phyloP scores from a whole-genome alignment of 2,888 invertebrate species.

The Macaria liturata region DNA sequence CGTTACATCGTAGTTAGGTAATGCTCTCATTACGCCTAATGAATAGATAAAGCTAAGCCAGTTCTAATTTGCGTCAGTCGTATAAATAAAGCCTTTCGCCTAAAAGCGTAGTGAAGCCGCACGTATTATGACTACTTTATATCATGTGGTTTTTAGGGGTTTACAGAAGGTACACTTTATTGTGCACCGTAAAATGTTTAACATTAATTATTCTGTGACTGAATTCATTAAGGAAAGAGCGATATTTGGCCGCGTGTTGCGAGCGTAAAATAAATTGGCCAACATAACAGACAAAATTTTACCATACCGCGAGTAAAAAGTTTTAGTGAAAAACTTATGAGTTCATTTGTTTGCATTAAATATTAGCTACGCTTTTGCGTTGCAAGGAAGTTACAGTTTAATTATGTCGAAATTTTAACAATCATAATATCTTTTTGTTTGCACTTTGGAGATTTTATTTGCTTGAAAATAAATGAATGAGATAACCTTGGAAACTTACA shows the following conservation, averaged over 20 bases:
- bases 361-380: too few relatives aligned
- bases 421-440: too few relatives aligned
- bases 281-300: conserved; percentile 11
- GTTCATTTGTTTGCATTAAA: too few relatives aligned
- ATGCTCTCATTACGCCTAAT: too few relatives aligned
- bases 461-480: too few relatives aligned
- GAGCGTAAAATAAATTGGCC: conserved; percentile 16
- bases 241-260: conserved; percentile 14
- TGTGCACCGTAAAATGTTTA: conserved; percentile 36
- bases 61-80: conserved; percentile 21
- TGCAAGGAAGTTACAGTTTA: too few relatives aligned
- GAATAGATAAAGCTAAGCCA: too few relatives aligned
- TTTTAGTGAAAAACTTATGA: too few relatives aligned
- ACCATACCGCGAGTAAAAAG: not conserved
- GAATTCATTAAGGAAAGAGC: conserved; percentile 33
- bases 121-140: conserved; percentile 19
- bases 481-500: too few relatives aligned
- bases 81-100: conserved; percentile 17
- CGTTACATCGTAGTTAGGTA: too few relatives aligned
- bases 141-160: conserved; percentile 23
- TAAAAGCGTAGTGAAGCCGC: conserved; percentile 25
- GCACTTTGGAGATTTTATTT: too few relatives aligned
- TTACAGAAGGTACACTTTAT: conserved; percentile 30
- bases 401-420: too few relatives aligned
- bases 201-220: conserved; percentile 36